Evolutionary conservation across 2,888 invertebrate species (phyloP).

Genomic region (Orthosia gothica): DNA sequence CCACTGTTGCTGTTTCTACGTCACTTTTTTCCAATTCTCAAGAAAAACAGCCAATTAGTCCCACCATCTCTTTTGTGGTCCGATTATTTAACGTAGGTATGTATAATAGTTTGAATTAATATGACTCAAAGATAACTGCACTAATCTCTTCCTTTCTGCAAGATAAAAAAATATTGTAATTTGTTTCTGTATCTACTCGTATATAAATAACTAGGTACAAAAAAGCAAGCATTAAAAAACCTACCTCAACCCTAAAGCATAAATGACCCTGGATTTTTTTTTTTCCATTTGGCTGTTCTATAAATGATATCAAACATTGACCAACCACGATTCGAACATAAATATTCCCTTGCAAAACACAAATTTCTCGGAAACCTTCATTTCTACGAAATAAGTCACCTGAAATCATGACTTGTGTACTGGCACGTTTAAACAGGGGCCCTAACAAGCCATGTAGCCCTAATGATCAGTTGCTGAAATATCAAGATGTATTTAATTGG

Average conservation of each 20-base stretch:
- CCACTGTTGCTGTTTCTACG: no score
- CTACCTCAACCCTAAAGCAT: constrained; percentile 3
- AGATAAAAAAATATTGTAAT: neutral
- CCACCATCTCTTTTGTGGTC: no score
- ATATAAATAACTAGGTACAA: constrained; percentile 6
- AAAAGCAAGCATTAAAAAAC: constrained; percentile 3
- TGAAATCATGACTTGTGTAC: constrained; percentile 76
- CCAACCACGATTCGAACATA: constrained; percentile 52
- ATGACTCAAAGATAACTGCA: neutral
- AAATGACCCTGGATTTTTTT: constrained; percentile 25
- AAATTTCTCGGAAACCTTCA: constrained; percentile 67
- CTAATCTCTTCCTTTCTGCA: neutral
- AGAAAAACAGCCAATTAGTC: no score
- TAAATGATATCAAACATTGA: constrained; percentile 50
- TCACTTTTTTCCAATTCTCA: no score
- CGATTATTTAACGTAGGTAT: no score
- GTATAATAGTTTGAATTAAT: no score
- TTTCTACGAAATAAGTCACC: constrained; percentile 73
- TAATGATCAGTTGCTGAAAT: constrained; percentile 84
- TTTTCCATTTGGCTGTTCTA: constrained; percentile 40
- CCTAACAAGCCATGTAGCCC: constrained; percentile 82
- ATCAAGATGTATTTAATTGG: constrained; percentile 91
- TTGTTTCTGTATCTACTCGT: neutral
- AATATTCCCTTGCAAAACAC: constrained; percentile 64
- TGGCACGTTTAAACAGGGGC: constrained; percentile 79